Conservation (phyloP, 2,888 invertebrate genomes). For the Lasioglossum vierecki region DNA sequence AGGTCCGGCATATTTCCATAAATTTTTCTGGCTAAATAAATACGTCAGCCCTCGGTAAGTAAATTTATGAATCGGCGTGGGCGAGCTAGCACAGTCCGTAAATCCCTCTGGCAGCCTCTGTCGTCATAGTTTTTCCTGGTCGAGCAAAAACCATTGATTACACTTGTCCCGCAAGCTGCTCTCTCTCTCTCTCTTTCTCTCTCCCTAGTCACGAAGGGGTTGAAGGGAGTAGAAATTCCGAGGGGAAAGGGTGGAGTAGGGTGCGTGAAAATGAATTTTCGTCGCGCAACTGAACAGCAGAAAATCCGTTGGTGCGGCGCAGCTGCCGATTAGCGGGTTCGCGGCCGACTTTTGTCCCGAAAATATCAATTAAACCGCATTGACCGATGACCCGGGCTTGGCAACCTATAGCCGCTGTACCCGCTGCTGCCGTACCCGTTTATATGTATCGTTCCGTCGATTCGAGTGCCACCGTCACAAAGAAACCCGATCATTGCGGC, state of each 20-base stretch:
- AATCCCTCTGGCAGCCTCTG: constrained; percentile 1
- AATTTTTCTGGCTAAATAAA: not conserved
- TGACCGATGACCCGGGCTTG: not conserved
- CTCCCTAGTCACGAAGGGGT: not conserved
- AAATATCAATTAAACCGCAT: constrained; percentile 43
- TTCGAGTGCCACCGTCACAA: constrained; percentile 35
- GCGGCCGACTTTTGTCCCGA: constrained; percentile 28
- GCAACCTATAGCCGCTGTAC: not conserved
- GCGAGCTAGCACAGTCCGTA: not conserved
- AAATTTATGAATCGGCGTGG: constrained; percentile 1
- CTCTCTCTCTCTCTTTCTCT: not conserved
- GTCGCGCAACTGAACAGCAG: not conserved
- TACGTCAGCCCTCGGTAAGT: not conserved
- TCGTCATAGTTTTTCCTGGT: not conserved
- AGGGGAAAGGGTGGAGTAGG: not conserved
- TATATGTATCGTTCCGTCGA: not conserved
- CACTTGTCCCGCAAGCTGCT: not conserved
- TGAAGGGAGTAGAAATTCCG: not conserved
- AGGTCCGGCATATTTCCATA: not conserved
- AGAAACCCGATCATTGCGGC: constrained; percentile 39
- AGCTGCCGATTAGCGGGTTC: constrained; percentile 32
- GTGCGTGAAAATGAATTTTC: constrained; percentile 13
- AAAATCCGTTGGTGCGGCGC: constrained; percentile 7
- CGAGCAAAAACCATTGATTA: constrained; percentile 13
- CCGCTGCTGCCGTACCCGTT: not conserved